Base-by-base conservation (phyloP, 37 sponge, comb jelly and placozoan genomes). In the Amphimedon queenslandica region DNA sequence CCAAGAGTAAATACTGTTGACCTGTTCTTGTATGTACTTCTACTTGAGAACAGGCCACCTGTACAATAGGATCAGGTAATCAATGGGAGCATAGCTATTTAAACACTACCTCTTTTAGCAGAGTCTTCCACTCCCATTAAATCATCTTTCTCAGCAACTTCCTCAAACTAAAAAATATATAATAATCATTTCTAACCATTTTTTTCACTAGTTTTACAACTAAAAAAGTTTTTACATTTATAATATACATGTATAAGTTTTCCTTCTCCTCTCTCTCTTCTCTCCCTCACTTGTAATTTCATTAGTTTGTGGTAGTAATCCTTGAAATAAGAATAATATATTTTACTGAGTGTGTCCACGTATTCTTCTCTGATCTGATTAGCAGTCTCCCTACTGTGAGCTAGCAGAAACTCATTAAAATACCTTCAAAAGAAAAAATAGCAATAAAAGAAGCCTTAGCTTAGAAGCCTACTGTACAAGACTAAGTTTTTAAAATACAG, bases 311-410 rank as follows among this genome's bases (percentile, higher is more conserved):
- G 66, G 57, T 89, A 65, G 75, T 97, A 97, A 43, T 89, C 87
- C 56, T 94, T 93, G 90, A 97, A 97, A 77, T 97, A 97, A 58
- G 92, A 94, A 77, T 60, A 97, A 75, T 90, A 89, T 0, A 97
- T 75, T 72, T 97, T 97, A 53, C 87, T 70, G 88, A 97, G 84
- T 29, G 94, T 97, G 66, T 91, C 99, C 40, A 94, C 72, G 74
- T 94, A 97, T 79, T 94, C 99, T 33, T 61, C 35, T 61, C 83
- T 71, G 37, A 97, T 80, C 64, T 97, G 90, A 31, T 70, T 55
- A 5, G 99, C 94, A 23, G 80, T 83, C 11, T 88, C 82, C 23
- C 95, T 80, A 35, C 82, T 83, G 78, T 97, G 94, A 10, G 90
- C 84, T 80, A 88, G 85, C 74, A 97, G 85, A 66, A 97, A 97